Evolutionary conservation across 1,140 invertebrate species (phyloP).

Genomic region (Marisa cornuarietis): DNA sequence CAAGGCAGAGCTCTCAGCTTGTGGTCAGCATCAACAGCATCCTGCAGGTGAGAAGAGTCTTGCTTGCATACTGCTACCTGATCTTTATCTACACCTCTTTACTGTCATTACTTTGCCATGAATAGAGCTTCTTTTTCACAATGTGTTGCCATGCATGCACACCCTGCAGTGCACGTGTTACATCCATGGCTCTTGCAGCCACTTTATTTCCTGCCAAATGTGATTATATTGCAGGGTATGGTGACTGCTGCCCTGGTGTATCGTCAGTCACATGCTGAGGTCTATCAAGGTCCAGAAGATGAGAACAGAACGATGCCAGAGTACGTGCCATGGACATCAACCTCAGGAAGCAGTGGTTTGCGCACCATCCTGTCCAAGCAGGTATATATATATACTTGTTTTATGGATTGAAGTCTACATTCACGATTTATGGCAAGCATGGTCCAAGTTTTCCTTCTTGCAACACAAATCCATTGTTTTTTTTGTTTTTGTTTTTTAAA

Average conservation of each 20-base stretch:
- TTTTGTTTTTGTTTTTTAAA: no score
- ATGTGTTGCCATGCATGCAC: no score
- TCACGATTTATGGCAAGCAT: no score
- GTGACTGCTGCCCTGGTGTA: constrained; percentile 57
- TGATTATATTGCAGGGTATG: constrained; percentile 47
- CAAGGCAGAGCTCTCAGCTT: constrained; percentile 45
- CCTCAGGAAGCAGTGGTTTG: constrained; percentile 56
- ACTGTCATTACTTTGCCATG: no score
- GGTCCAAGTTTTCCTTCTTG: no score
- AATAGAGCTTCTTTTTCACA: no score
- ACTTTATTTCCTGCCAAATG: no score
- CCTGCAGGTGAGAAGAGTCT: constrained; percentile 46
- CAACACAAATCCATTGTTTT: no score
- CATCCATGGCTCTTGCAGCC: no score
- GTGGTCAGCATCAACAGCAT: constrained; percentile 59
- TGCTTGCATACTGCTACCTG: neutral
- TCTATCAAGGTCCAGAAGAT: constrained; percentile 43
- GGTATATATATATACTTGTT: constrained; percentile 36
- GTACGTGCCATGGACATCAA: constrained; percentile 67
- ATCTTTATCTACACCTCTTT: no score
- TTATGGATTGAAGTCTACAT: no score
- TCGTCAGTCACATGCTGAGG: constrained; percentile 41
- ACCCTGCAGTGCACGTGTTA: no score
- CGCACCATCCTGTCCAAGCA: constrained; percentile 64
- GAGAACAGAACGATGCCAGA: constrained; percentile 44